These are phyloP conservation scores for Coregonus clupeaformis DNA, from an alignment of 2,113 vertebrate species.

Conservation along the genomic window DNA sequence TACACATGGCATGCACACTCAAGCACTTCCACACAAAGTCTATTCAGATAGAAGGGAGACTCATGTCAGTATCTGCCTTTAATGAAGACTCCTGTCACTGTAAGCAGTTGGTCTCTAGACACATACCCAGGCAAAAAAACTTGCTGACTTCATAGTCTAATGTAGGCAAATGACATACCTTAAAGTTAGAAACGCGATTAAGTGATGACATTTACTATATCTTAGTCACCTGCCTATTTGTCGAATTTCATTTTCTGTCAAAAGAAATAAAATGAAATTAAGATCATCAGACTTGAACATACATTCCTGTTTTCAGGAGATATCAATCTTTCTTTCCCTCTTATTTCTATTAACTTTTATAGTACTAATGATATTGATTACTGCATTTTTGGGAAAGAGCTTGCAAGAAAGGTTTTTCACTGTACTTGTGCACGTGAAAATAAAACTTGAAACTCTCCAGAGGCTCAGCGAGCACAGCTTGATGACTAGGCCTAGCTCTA, in stretches of 20 bases:
- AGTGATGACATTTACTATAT: not conserved
- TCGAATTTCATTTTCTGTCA: not conserved
- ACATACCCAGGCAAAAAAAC: not conserved
- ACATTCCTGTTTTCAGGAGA: not conserved
- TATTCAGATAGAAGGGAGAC: conserved; percentile 7
- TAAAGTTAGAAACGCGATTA: not conserved
- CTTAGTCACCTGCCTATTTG: not conserved
- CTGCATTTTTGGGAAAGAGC: too few relatives aligned
- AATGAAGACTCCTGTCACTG: not conserved
- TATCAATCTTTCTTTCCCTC: not conserved
- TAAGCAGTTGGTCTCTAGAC: not conserved
- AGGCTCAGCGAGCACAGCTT: too few relatives aligned
- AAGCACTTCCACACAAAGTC: conserved; percentile 6
- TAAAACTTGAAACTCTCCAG: too few relatives aligned
- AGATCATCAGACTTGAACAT: not conserved
- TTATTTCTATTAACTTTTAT: too few relatives aligned
- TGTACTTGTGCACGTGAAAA: too few relatives aligned
- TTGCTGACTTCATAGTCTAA: not conserved
- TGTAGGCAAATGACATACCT: too few relatives aligned
- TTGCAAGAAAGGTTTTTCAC: too few relatives aligned
- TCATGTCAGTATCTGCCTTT: not conserved
- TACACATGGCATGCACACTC: not conserved
- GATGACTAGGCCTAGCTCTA: too few relatives aligned
- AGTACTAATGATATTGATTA: too few relatives aligned
- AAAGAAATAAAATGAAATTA: not conserved